phyloP scores from a whole-genome alignment of 2,113 vertebrate genomes.

The Apaloderma vittatum region DNA sequence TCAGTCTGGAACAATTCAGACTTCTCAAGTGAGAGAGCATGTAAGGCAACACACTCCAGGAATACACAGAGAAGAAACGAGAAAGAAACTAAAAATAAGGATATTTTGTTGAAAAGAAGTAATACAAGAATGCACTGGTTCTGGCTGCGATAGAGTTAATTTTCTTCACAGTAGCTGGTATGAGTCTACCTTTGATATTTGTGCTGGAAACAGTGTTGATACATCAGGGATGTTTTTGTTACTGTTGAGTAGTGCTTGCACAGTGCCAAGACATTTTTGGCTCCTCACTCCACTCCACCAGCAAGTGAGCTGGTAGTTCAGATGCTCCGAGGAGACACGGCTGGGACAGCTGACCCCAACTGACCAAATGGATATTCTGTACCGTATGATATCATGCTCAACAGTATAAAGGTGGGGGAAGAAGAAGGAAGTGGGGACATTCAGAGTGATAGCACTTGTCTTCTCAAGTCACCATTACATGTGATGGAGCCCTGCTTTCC shows the following conservation, averaged over 20 bases:
- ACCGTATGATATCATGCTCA: neutral
- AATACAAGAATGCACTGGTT: neutral
- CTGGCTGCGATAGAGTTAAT: neutral
- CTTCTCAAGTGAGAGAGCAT: neutral
- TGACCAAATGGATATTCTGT: neutral
- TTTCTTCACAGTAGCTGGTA: neutral
- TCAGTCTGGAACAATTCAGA: fast-evolving
- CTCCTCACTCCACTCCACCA: neutral
- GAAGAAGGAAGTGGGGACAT: neutral
- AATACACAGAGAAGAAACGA: neutral
- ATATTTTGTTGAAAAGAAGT: neutral
- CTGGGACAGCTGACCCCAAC: neutral
- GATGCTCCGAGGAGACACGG: neutral
- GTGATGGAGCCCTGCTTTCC: neutral
- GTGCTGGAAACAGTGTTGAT: neutral
- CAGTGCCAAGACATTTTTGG: neutral
- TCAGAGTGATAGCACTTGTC: fast-evolving
- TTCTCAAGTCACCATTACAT: neutral
- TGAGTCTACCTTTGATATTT: neutral
- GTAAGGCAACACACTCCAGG: neutral
- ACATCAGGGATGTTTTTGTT: neutral
- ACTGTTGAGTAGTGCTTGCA: too few relatives aligned
- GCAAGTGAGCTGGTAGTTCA: fast-evolving
- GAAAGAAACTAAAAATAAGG: neutral
- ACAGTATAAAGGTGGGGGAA: neutral